These are phyloP conservation scores for Brachionichthys hirsutus DNA, from an alignment of 2,113 vertebrate species.

Conservation along the genomic window DNA sequence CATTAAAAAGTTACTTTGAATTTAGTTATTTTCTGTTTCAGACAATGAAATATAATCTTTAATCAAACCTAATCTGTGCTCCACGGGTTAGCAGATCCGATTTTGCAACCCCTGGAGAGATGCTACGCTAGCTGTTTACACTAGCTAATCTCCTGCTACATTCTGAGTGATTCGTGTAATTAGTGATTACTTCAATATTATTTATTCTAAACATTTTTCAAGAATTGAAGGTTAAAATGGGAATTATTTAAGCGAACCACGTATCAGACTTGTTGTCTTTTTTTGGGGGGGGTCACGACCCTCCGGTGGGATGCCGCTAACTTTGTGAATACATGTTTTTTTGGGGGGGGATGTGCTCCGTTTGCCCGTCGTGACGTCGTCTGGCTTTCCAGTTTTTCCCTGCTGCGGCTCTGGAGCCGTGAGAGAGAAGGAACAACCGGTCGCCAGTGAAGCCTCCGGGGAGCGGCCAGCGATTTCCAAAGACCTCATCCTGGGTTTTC, in stretches of 20 bases:
- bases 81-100: neutral
- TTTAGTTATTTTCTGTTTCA: too few relatives aligned
- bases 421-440: neutral
- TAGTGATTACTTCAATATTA: too few relatives aligned
- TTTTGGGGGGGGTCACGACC: neutral
- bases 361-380: slow-evolving; percentile 8
- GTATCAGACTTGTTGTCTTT: too few relatives aligned
- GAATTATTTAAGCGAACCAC: too few relatives aligned
- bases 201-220: too few relatives aligned
- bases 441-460: neutral
- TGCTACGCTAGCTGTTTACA: neutral
- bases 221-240: too few relatives aligned
- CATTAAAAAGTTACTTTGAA: too few relatives aligned
- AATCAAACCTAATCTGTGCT: too few relatives aligned
- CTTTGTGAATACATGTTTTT: neutral
- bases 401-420: neutral
- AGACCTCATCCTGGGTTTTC: neutral
- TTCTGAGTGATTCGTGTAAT: too few relatives aligned
- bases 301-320: neutral
- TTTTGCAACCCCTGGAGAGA: neutral
- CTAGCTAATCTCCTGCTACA: neutral
- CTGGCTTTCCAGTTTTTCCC: neutral
- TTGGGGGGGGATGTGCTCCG: neutral
- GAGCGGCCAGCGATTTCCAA: too few relatives aligned
- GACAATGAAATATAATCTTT: too few relatives aligned